A percentile compares a stretch with the other conserved stretches of the same genome.
Evolutionary conservation across 2,888 invertebrate genomes (phyloP).

Genomic region (Agrochola macilenta): DNA sequence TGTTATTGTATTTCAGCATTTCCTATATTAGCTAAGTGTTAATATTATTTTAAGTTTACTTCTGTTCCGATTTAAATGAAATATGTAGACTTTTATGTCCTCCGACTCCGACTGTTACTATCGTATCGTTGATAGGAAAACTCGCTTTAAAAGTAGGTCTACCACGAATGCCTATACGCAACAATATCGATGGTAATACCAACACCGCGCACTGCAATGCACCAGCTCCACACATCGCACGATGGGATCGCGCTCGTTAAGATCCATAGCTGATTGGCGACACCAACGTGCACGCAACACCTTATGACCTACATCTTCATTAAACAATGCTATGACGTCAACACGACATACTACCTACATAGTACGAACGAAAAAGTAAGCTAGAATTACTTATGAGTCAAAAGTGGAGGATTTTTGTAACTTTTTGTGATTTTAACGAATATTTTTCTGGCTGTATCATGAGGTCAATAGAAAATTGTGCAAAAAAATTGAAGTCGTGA

Average conservation of each 20-base stretch:
- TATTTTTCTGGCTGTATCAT: too few species aligned
- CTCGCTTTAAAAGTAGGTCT: conserved; percentile 3
- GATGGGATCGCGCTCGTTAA: conserved; percentile 61
- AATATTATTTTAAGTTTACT: too few species aligned
- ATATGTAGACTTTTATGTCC: neutral
- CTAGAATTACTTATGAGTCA: neutral
- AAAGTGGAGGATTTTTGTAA: neutral
- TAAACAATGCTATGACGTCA: conserved; percentile 38
- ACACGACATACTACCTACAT: neutral
- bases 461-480: neutral
- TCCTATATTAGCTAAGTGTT: neutral
- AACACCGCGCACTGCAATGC: conserved; percentile 54
- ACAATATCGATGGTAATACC: conserved; percentile 26
- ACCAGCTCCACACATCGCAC: conserved; percentile 42
- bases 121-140: neutral
- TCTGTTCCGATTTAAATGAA: neutral
- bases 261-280: conserved; percentile 62
- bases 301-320: conserved; percentile 54
- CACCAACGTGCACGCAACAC: conserved; percentile 55
- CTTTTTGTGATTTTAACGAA: too few species aligned
- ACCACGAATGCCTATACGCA: conserved; percentile 18
- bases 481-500: too few species aligned
- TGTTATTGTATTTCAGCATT: neutral
- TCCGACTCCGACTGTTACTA: too few species aligned
- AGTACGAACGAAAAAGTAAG: neutral